These are phyloP conservation scores for Ophion obscuratus DNA, from an alignment of 2,888 invertebrate genomes.

Conservation along the genomic window DNA sequence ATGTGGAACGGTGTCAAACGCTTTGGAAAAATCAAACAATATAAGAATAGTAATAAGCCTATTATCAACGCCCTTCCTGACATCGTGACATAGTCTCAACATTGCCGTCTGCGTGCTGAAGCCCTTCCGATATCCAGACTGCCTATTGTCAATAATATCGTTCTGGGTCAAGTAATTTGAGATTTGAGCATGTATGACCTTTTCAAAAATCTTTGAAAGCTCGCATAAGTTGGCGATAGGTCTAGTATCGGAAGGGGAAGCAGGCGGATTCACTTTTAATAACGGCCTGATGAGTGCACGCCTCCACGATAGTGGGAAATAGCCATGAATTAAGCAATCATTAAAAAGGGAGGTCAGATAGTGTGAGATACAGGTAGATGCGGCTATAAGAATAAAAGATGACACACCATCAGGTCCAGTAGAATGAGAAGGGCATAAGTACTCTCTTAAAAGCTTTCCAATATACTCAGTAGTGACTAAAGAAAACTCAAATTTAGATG, in stretches of 20 bases:
- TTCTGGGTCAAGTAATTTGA: too few relatives aligned
- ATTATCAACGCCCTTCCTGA: too few relatives aligned
- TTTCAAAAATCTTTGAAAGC: neutral
- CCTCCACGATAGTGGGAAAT: neutral
- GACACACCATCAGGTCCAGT: neutral
- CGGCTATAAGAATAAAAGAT: neutral
- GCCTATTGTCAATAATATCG: too few relatives aligned
- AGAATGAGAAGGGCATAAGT: neutral
- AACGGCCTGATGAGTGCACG: neutral
- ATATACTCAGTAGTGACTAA: too few relatives aligned
- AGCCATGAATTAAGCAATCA: neutral
- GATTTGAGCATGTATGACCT: neutral
- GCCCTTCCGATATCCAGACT: too few relatives aligned
- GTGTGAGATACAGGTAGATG: neutral
- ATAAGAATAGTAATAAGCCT: too few relatives aligned
- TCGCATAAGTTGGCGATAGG: slow-evolving; percentile 6
- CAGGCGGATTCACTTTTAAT: neutral
- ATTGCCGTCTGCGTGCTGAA: too few relatives aligned
- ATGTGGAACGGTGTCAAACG: too few relatives aligned
- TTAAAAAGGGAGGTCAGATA: neutral
- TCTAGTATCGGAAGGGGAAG: neutral
- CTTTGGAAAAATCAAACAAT: too few relatives aligned
- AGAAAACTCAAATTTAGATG: too few relatives aligned
- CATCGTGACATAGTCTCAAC: too few relatives aligned
- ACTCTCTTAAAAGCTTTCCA: too few relatives aligned